A percentile compares a stretch with the other conserved stretches of the same genome.
Evolutionary conservation across 2,113 vertebrate genomes (phyloP).

Genomic region (Cromileptes altivelis): DNA sequence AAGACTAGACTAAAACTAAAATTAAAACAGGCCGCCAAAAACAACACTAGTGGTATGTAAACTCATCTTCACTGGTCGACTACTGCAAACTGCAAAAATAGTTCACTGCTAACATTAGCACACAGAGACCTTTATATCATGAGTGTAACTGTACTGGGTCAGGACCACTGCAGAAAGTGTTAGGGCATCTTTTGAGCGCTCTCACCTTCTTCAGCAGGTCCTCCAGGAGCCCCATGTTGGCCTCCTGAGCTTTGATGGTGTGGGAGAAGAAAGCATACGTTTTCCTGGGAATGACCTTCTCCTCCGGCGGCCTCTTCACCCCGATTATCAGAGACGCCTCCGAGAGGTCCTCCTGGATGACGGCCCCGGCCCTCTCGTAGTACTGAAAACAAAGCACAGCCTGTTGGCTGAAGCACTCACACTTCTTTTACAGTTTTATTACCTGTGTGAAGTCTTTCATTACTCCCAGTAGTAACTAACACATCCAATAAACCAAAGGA

Average conservation of each 20-base stretch:
- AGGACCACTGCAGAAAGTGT: background rate
- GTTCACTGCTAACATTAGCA: background rate
- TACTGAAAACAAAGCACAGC: slow-evolving; percentile 82
- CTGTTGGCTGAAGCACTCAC: background rate
- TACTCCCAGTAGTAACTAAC: background rate
- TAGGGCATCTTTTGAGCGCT: background rate
- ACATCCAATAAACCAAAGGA: no score
- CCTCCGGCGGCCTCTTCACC: slow-evolving; percentile 95
- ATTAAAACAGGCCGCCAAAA: no score
- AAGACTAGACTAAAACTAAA: no score
- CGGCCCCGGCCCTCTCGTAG: slow-evolving; percentile 92
- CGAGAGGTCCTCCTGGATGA: slow-evolving; percentile 96
- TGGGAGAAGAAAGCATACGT: slow-evolving; percentile 99
- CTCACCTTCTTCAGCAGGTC: slow-evolving; percentile 93
- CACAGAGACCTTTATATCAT: background rate
- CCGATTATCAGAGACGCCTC: slow-evolving; percentile 95
- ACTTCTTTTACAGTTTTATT: background rate
- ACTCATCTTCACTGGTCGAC: no score
- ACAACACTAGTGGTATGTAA: no score
- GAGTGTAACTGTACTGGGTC: background rate
- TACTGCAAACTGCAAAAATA: no score
- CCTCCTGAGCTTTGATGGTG: slow-evolving; percentile 98
- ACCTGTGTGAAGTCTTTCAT: background rate
- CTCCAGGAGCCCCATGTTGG: slow-evolving; percentile 96
- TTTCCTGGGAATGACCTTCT: slow-evolving; percentile 92